Evolutionary conservation across 2,888 invertebrate genomes (phyloP).

Genomic region (Caenorhabditis virilis): DNA sequence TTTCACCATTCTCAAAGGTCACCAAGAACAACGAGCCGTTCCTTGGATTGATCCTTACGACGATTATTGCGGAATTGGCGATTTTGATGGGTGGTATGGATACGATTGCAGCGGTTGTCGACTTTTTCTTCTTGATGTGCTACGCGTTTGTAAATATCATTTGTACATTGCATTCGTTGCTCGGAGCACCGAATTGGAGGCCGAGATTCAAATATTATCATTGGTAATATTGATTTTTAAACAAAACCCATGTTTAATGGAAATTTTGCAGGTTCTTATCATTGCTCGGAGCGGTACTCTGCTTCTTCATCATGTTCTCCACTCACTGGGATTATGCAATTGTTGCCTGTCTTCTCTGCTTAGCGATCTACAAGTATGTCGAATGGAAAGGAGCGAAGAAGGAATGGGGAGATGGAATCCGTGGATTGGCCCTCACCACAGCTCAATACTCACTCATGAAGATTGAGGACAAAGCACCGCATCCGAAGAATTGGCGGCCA

Average conservation of each 20-base stretch:
- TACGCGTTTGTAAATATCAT: constrained; percentile 99
- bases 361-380: constrained; percentile 90
- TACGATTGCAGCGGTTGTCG: constrained; percentile 81
- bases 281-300: constrained; percentile 77
- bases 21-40: constrained; percentile 96
- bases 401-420: constrained; percentile 99
- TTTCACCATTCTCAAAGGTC: constrained; percentile 82
- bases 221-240: no score
- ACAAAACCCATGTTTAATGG: no score
- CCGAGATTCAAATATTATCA: constrained; percentile 97
- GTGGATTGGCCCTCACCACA: constrained; percentile 94
- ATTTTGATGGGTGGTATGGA: constrained; percentile 93
- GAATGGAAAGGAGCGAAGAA: constrained; percentile 98
- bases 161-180: constrained; percentile 92
- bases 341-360: constrained; percentile 89
- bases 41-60: constrained; percentile 82
- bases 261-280: no score
- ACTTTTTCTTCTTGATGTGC: constrained; percentile 95
- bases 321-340: constrained; percentile 94
- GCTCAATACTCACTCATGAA: constrained; percentile 91
- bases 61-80: constrained; percentile 73
- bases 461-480: constrained; percentile 96
- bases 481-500: constrained; percentile 98
- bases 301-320: constrained; percentile 97
- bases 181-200: constrained; percentile 94